Base-by-base conservation (phyloP, 2,113 vertebrate genomes). In the Callorhinus ursinus region DNA sequence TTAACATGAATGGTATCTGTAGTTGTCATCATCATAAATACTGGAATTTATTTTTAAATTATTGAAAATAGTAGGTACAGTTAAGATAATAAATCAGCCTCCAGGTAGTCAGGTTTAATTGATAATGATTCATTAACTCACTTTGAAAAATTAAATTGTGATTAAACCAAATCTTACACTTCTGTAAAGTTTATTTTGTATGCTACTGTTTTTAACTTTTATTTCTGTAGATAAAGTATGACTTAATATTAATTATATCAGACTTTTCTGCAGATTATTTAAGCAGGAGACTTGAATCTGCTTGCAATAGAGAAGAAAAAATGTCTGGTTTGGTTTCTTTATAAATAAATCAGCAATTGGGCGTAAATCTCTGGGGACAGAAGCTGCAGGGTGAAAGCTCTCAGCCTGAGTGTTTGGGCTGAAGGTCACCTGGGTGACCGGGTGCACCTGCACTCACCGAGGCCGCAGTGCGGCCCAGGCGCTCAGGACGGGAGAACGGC, bases 301-400 rank as follows among this genome's bases (percentile, higher is more conserved):
- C 99, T 99, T 99, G 98, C 98, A 99, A 99, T 99, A 99, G 99
- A 99, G 93, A 98, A 93, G 96, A 98, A 97, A 88, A 97, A 98
- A 77, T n/a, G 98, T 96, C 92, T 36, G 76, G 49, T 82, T 95
- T 98, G 90, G 71, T 97, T 97, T 96, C 96, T 95, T 98, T 91
- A 97, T 59, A 10, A 88, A 26, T 82, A 65, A 98, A 65, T 61
- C 77, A 85, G 92, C 67, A 93, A 51, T 77, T 82, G 74, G 42
- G 88, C 49, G 74, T 92, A 49, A 98, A 51, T 98, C 97, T 98
- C 98, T 93, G 90, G 98, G 97, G 98, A 89, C 26, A 13, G 69
- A 39, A 59, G 71, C 69, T 51, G 9, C 15, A 33, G 21, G 61
- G 61, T 15, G 49, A 76, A 26, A 55, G 83, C 36, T 19, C 46